phyloP scores from a whole-genome alignment of 2,113 vertebrate species.

The Tinamus guttatus region DNA sequence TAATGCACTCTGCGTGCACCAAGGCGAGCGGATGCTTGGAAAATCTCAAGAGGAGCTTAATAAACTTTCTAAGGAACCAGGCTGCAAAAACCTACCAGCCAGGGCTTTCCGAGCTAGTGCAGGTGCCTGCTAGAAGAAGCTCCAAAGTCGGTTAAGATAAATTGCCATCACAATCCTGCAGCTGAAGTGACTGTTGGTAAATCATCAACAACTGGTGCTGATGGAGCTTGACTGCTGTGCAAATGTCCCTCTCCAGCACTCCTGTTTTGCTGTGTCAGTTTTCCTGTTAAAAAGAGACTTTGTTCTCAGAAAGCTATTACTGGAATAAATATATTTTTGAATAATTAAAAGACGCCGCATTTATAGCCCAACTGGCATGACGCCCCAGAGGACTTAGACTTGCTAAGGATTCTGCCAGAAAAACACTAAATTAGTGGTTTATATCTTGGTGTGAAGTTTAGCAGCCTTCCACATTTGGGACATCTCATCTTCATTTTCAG shows the following conservation, averaged over 20 bases:
- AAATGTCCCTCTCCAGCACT: not conserved
- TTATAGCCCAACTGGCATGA: slow-evolving; percentile 22
- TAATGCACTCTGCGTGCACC: not conserved
- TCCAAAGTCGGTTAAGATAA: not conserved
- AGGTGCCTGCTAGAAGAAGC: not conserved
- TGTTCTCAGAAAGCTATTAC: not conserved
- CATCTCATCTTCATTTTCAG: slow-evolving; percentile 35
- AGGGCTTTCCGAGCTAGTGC: not conserved
- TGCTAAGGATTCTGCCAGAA: slow-evolving; percentile 14
- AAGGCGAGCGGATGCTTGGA: not conserved
- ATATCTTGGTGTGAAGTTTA: slow-evolving; percentile 27
- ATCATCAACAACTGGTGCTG: not conserved
- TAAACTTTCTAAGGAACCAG: not conserved
- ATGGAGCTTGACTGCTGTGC: not conserved
- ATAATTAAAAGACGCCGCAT: slow-evolving; percentile 41
- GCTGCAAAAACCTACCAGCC: not conserved
- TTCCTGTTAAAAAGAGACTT: not conserved
- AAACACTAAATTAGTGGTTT: not conserved
- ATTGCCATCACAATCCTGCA: not conserved
- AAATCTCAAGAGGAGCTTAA: not conserved
- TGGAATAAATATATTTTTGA: slow-evolving; percentile 58
- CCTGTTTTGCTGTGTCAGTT: slow-evolving; percentile 15
- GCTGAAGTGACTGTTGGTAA: not conserved
- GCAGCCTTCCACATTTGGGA: not conserved
- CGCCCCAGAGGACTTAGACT: not conserved